Conservation (phyloP, 2,888 invertebrate genomes). For the Leptothorax acervorum region DNA sequence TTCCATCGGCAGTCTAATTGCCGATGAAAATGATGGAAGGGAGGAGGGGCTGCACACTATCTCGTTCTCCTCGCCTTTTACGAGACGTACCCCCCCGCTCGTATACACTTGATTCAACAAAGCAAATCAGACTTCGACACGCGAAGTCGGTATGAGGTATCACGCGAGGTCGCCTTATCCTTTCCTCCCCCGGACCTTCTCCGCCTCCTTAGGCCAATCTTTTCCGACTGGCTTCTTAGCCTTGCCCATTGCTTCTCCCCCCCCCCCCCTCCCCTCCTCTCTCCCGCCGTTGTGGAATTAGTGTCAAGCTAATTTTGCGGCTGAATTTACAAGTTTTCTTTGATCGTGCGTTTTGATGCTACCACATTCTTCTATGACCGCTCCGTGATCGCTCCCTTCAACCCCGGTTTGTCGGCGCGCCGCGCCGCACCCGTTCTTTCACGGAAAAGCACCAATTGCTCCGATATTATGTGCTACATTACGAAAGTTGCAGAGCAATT, state of each 20-base stretch:
- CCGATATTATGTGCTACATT: conserved; percentile 40
- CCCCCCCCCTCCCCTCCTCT: not conserved
- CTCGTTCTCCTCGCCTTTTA: conserved; percentile 76
- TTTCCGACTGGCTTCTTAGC: conserved; percentile 73
- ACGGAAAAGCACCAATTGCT: conserved; percentile 47
- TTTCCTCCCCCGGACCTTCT: not conserved
- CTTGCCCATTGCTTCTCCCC: conserved; percentile 60
- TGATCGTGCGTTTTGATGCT: conserved; percentile 65
- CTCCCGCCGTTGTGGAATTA: conserved; percentile 62
- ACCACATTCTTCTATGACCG: not conserved
- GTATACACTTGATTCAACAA: conserved; percentile 84
- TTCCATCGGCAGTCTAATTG: conserved; percentile 70
- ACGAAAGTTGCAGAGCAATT: conserved; percentile 41
- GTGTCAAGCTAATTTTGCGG: conserved; percentile 71
- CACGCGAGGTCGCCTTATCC: conserved; percentile 82
- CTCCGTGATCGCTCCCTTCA: not conserved
- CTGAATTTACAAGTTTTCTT: conserved; percentile 70
- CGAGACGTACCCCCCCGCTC: conserved; percentile 61
- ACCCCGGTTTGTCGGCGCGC: not conserved
- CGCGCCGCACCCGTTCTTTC: conserved; percentile 24
- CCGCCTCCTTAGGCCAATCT: conserved; percentile 70
- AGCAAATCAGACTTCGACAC: conserved; percentile 85
- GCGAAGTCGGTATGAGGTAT: conserved; percentile 83
- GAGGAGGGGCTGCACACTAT: conserved; percentile 76
- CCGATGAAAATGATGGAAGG: conserved; percentile 75